Base-by-base conservation (phyloP, 2,888 invertebrate genomes). In the Stomorhina lunata region DNA sequence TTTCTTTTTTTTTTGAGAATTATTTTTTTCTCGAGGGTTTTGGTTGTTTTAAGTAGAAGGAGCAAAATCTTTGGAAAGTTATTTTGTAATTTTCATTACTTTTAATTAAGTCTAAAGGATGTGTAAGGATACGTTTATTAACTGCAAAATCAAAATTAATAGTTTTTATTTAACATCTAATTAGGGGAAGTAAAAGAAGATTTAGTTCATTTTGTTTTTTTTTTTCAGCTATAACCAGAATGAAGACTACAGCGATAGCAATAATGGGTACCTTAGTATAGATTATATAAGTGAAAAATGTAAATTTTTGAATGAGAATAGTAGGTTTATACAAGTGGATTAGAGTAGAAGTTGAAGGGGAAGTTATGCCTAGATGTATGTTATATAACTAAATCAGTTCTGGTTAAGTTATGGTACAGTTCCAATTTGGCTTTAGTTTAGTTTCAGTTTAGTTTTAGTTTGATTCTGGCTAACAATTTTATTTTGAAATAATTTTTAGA, bases 61-160 rank as follows among this genome's bases (percentile, higher is more conserved):
- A 17, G 22, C 2, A 43, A 43, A 43, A 40, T 61, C 2, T 40
- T 1, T 45, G 32, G 25, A 34, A 57, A 55, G 45, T 7, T n/a
- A 55, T n/a, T 63, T 53, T 17, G 4, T 15, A 40, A 65, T 43
- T 27, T 32, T 63, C 12, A 40, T 63, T 50, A 55, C 40, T 43
- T 55, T 65, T 32, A 32, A 65, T 65, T 65, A 55, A 65, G 20
- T 61, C 40, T 37, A 9, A 10, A 55, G 25, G 65, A 50, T 40
- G 43, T n/a, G 37, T 37, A 12, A 27, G 25, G 20, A 12, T 4
- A 48, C n/a, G 50, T 25, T 27, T n/a, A 53, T 53, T 53, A n/a
- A 5, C 27, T 5, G 50, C n/a, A 6, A 12, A 27, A 53, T 53
- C n/a, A 53, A 27, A 53, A 53, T 12, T 25, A 27, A 53, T 27